Percentiles rank a stretch among this genome's conserved stretches.
Conservation (phyloP, 2,888 invertebrate genomes). For the Orthosia gothica region DNA sequence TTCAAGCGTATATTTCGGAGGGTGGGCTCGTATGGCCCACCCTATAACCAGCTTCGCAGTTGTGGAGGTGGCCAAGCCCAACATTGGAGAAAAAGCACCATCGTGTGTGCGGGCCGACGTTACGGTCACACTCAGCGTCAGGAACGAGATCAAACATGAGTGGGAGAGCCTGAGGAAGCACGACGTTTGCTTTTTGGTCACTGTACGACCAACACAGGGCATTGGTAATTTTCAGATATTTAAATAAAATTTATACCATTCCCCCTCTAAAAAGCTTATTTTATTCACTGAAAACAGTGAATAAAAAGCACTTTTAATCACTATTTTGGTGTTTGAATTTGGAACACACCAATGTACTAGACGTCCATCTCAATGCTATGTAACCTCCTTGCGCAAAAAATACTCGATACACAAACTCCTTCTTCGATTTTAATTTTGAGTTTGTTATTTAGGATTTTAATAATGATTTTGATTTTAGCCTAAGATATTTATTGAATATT, state of each 20-base stretch:
- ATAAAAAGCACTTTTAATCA: too few relatives aligned
- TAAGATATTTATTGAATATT: too few relatives aligned
- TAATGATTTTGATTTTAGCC: too few relatives aligned
- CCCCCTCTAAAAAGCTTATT: too few relatives aligned
- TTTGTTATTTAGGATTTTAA: too few relatives aligned
- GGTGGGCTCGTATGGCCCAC: constrained; percentile 99
- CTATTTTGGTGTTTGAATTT: too few relatives aligned
- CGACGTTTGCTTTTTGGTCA: constrained; percentile 99
- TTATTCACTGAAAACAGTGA: too few relatives aligned
- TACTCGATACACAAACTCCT: too few relatives aligned
- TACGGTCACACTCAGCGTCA: constrained; percentile 97
- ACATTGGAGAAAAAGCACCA: constrained; percentile 98
- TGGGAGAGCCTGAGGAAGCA: constrained; percentile 99
- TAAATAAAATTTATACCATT: background rate
- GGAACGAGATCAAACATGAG: constrained; percentile 98
- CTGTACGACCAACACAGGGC: constrained; percentile 96
- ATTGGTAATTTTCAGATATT: constrained; percentile 92
- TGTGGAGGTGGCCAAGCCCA: constrained; percentile 98
- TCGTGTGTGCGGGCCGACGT: constrained; percentile 99
- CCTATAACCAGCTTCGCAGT: constrained; percentile 98
- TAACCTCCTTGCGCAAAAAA: too few relatives aligned
- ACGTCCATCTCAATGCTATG: too few relatives aligned
- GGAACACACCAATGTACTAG: too few relatives aligned
- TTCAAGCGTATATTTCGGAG: constrained; percentile 97
- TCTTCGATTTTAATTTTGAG: too few relatives aligned